These are phyloP conservation scores for Ectropis crepuscularia DNA, from an alignment of 2,888 invertebrate genomes.

Conservation along the genomic window DNA sequence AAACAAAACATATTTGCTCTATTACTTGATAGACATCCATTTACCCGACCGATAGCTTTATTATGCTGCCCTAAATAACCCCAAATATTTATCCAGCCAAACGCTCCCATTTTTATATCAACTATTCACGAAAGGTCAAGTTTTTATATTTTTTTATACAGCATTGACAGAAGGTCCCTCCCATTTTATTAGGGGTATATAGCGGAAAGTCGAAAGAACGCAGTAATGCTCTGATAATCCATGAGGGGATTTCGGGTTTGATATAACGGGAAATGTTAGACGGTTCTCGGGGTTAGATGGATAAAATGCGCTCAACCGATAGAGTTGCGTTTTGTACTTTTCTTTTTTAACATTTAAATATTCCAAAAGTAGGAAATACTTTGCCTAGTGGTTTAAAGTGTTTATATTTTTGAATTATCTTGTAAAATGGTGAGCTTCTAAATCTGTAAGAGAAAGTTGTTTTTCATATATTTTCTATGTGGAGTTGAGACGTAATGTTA, in stretches of 20 bases:
- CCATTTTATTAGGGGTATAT: conserved; percentile 27
- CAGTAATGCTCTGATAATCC: conserved; percentile 28
- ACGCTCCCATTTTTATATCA: conserved; percentile 22
- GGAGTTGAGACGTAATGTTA: too few relatives aligned
- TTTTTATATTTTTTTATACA: conserved; percentile 23
- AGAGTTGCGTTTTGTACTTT: too few relatives aligned
- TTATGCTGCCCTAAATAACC: conserved; percentile 22
- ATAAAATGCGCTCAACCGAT: too few relatives aligned
- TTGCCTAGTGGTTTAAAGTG: too few relatives aligned
- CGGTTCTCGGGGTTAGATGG: background rate
- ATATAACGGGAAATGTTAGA: conserved; percentile 35
- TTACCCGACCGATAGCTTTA: conserved; percentile 26
- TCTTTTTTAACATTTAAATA: too few relatives aligned
- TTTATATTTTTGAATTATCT: too few relatives aligned
- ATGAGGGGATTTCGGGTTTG: conserved; percentile 27
- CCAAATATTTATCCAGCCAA: conserved; percentile 27
- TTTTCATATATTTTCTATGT: too few relatives aligned
- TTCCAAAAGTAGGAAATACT: too few relatives aligned
- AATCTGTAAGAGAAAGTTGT: too few relatives aligned
- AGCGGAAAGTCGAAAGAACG: conserved; percentile 21
- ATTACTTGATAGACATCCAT: conserved; percentile 27
- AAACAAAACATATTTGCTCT: conserved; percentile 26
- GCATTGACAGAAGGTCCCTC: conserved; percentile 19
- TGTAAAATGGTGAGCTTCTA: too few relatives aligned
- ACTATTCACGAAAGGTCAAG: conserved; percentile 31